Conservation (phyloP, 2,113 vertebrate species). For the Gasterosteus nipponicus region DNA sequence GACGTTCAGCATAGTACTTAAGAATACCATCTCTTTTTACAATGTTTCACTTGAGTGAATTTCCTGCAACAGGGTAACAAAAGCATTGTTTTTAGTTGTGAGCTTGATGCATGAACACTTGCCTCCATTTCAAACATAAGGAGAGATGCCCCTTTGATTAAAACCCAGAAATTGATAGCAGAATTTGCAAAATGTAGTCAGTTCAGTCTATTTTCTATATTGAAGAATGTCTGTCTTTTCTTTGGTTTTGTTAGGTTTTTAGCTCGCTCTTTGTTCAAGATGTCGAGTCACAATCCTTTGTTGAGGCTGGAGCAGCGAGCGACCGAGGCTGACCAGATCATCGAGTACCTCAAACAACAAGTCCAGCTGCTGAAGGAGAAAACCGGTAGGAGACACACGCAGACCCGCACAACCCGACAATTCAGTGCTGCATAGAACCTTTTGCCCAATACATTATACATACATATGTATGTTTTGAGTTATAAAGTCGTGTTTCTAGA, state of each 20-base stretch:
- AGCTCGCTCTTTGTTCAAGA: slow-evolving; percentile 85
- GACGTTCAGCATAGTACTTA: slow-evolving; percentile 28
- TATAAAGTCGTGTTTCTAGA: background rate
- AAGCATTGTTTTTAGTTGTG: background rate
- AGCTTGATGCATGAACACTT: background rate
- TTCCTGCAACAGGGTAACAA: background rate
- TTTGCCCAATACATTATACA: background rate
- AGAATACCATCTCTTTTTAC: slow-evolving; percentile 16
- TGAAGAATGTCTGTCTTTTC: slow-evolving; percentile 1
- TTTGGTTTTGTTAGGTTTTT: slow-evolving; percentile 84
- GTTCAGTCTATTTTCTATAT: background rate
- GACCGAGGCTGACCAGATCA: slow-evolving; percentile 94
- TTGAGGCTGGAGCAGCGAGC: slow-evolving; percentile 93
- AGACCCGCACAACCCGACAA: background rate
- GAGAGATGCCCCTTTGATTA: background rate
- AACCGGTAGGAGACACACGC: slow-evolving; percentile 85
- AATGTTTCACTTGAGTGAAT: background rate
- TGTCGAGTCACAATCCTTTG: slow-evolving; percentile 89
- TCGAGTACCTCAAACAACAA: slow-evolving; percentile 96
- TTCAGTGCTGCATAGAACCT: too few relatives aligned
- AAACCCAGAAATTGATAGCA: background rate
- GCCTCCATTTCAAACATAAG: background rate
- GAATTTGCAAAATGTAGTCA: background rate
- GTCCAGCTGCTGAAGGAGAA: slow-evolving; percentile 96
- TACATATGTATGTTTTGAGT: background rate